These are phyloP conservation scores for Neolamprologus brichardi DNA, from an alignment of 2,113 vertebrate genomes.

Conservation along the genomic window DNA sequence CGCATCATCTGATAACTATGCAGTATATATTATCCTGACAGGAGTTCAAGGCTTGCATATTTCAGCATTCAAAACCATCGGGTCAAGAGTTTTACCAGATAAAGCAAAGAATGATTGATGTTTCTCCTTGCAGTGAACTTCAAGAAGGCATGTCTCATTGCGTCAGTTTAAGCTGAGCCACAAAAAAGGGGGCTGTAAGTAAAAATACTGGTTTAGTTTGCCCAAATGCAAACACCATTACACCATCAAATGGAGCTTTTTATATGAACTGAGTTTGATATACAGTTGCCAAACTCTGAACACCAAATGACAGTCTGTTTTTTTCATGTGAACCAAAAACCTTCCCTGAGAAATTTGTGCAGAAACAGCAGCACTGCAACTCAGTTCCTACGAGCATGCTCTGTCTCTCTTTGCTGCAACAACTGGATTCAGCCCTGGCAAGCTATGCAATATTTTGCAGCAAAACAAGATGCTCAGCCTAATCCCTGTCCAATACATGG, in stretches of 20 bases:
- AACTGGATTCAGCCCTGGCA: conserved; percentile 2
- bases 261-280: background rate
- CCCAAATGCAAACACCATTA: background rate
- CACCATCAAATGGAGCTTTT: background rate
- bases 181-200: background rate
- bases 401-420: background rate
- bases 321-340: background rate
- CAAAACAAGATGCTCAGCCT: conserved; percentile 36
- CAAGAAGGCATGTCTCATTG: background rate
- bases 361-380: conserved; percentile 14
- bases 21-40: background rate
- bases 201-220: background rate
- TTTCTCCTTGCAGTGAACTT: background rate
- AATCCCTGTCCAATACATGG: conserved; percentile 23
- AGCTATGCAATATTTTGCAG: background rate
- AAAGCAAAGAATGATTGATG: conserved; percentile 33
- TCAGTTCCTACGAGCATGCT: background rate
- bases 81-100: conserved; percentile 24
- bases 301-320: background rate
- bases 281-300: background rate
- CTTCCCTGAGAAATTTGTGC: background rate
- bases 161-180: background rate
- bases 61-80: background rate
- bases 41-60: background rate
- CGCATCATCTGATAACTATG: background rate